Conservation (phyloP, 2,888 invertebrate species). For the Mycalesis mineus region DNA sequence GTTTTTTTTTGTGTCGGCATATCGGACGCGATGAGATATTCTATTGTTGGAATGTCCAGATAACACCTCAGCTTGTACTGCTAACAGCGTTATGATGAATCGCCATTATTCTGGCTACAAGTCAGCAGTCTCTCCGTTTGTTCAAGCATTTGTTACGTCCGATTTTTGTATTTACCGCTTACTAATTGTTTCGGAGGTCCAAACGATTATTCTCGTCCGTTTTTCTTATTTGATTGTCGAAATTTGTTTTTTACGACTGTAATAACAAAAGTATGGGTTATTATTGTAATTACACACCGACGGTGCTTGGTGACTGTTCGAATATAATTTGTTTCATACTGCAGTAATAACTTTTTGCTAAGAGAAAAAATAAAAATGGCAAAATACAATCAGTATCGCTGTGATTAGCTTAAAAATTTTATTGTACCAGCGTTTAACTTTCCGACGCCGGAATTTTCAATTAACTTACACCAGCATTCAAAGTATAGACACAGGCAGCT, state of each 20-base stretch:
- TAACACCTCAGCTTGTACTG: slow-evolving; percentile 59
- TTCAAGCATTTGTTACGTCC: slow-evolving; percentile 25
- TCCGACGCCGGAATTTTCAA: not conserved
- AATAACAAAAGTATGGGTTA: slow-evolving; percentile 19
- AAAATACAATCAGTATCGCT: not conserved
- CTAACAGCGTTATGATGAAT: slow-evolving; percentile 62
- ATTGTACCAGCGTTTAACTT: not conserved
- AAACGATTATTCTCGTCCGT: not conserved
- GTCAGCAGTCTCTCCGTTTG: not conserved
- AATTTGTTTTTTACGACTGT: slow-evolving; percentile 20
- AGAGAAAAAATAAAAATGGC: not conserved
- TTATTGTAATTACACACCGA: slow-evolving; percentile 26
- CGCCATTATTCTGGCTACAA: slow-evolving; percentile 44
- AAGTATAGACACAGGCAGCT: too few relatives aligned
- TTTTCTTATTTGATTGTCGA: slow-evolving; percentile 10
- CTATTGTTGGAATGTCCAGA: slow-evolving; percentile 60
- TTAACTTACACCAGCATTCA: not conserved
- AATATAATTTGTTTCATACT: slow-evolving; percentile 20
- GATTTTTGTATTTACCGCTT: slow-evolving; percentile 67
- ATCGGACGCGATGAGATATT: slow-evolving; percentile 57
- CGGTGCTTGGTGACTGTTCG: slow-evolving; percentile 20
- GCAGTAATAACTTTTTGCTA: slow-evolving; percentile 11
- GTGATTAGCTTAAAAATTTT: not conserved
- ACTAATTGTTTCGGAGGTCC: slow-evolving; percentile 39
- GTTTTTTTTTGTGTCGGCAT: slow-evolving; percentile 46